Evolutionary conservation across 2,888 invertebrate genomes (phyloP).

Genomic region (Crioceris asparagi): DNA sequence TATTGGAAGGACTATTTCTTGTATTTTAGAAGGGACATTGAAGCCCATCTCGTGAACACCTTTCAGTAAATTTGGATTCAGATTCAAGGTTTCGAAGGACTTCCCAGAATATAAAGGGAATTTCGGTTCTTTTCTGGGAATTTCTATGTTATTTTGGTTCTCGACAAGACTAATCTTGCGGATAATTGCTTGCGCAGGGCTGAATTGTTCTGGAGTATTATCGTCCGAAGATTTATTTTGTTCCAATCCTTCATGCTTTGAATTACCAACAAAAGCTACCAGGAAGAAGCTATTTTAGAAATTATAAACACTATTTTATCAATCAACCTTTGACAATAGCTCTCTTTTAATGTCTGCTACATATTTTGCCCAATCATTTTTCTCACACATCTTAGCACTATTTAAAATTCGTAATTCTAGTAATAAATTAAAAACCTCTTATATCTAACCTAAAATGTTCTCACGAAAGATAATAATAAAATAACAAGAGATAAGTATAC

Average conservation of each 20-base stretch:
- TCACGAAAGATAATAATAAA: no score
- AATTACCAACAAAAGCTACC: no score
- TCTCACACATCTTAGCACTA: constrained; percentile 31
- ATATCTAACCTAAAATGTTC: no score
- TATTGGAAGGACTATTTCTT: constrained; percentile 91
- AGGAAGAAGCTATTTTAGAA: no score
- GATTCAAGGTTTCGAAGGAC: constrained; percentile 74
- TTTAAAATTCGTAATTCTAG: no score
- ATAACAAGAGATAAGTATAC: no score
- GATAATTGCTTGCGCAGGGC: constrained; percentile 74
- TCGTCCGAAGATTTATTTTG: no score
- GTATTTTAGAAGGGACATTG: constrained; percentile 97
- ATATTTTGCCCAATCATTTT: constrained; percentile 43
- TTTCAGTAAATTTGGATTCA: constrained; percentile 83
- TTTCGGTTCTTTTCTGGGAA: constrained; percentile 83
- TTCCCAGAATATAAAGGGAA: constrained; percentile 92
- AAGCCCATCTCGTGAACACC: constrained; percentile 96
- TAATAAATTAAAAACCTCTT: no score
- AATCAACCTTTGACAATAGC: constrained; percentile 21
- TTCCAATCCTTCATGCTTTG: no score
- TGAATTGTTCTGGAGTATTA: constrained; percentile 40
- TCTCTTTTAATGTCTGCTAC: constrained; percentile 41
- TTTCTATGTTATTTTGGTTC: constrained; percentile 76
- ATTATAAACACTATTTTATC: no score
- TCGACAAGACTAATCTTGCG: constrained; percentile 82